These are phyloP conservation scores for Paradisaea rubra DNA, from an alignment of 2,113 vertebrate genomes.

Conservation along the genomic window DNA sequence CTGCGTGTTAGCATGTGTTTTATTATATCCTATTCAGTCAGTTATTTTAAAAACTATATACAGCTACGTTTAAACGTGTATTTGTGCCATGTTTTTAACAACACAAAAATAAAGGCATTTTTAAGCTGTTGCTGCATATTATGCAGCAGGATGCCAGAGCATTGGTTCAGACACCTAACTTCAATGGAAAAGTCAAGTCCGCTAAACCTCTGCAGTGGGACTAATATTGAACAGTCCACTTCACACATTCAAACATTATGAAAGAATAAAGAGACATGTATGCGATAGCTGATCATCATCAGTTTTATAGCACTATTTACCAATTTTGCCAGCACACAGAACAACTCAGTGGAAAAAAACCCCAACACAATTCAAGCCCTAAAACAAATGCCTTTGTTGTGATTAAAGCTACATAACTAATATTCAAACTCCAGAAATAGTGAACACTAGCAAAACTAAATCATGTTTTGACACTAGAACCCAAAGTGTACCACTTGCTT, in stretches of 20 bases:
- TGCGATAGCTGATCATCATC: background rate
- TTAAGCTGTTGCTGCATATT: background rate
- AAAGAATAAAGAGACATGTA: background rate
- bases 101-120: conserved; percentile 56
- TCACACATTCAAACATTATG: background rate
- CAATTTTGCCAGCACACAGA: conserved; percentile 1
- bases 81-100: conserved; percentile 45
- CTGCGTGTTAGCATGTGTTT: conserved; percentile 36
- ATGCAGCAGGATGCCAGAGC: conserved; percentile 24
- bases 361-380: background rate
- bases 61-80: conserved; percentile 62
- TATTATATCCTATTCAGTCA: conserved; percentile 36
- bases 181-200: background rate
- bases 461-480: background rate
- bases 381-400: background rate
- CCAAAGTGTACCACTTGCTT: background rate
- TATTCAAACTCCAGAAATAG: background rate
- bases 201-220: background rate
- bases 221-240: background rate
- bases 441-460: background rate
- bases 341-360: background rate
- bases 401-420: background rate
- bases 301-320: background rate
- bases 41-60: conserved; percentile 62
- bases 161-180: background rate